Conservation (phyloP, 2,888 invertebrate species). For the Neoascia interrupta region DNA sequence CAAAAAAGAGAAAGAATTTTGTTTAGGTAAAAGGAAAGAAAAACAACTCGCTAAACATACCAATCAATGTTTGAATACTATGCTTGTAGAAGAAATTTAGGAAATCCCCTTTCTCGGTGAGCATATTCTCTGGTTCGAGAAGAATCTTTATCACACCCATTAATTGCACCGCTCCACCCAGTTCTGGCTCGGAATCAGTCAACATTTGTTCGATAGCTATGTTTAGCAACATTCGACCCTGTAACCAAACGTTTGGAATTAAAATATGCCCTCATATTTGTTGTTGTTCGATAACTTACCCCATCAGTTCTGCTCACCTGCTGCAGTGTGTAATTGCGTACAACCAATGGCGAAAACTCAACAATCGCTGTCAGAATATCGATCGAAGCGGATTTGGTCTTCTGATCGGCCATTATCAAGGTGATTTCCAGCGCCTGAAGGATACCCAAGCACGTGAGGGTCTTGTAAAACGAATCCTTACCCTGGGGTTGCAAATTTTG, state of each 20-base stretch:
- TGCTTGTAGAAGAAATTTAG: conserved; percentile 99
- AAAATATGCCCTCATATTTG: not conserved
- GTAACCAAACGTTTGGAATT: conserved; percentile 8
- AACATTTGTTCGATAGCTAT: conserved; percentile 99
- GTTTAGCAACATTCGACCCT: conserved; percentile 96
- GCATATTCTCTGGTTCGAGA: conserved; percentile 98
- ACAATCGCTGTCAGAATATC: conserved; percentile 99
- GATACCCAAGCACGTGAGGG: conserved; percentile 92
- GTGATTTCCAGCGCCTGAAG: conserved; percentile 94
- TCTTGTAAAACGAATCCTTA: conserved; percentile 98
- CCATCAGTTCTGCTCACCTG: conserved; percentile 93
- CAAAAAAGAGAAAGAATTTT: conserved; percentile 6
- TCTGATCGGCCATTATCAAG: conserved; percentile 93
- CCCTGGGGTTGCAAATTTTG: conserved; percentile 98
- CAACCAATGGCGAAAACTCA: conserved; percentile 98
- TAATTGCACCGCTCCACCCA: conserved; percentile 98
- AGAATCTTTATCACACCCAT: conserved; percentile 96
- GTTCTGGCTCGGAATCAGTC: conserved; percentile 96
- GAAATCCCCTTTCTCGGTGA: conserved; percentile 98
- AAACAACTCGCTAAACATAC: conserved; percentile 79
- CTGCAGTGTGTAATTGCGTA: conserved; percentile 97
- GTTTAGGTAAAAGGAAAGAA: not conserved
- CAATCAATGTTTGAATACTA: conserved; percentile 97
- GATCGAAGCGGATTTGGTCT: conserved; percentile 97
- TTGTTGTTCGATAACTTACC: conserved; percentile 81